Percentiles rank a stretch among this genome's conserved stretches.
phyloP scores from a whole-genome alignment of 2,888 invertebrate species.

The Cybosia mesomella region DNA sequence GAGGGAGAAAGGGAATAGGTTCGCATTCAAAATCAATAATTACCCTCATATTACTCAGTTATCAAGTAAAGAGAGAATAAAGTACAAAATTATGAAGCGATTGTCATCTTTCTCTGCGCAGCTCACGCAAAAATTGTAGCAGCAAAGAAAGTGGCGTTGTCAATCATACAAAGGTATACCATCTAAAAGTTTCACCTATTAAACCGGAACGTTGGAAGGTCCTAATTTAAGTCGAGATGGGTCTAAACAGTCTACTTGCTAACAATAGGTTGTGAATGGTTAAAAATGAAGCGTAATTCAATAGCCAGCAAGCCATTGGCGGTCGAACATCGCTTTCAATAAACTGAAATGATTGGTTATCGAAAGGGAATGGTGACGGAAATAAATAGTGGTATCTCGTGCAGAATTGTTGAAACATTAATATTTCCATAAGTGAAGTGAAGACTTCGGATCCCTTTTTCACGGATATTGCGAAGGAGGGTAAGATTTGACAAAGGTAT shows the following conservation, averaged over 20 bases:
- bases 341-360: constrained; percentile 44
- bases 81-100: constrained; percentile 24
- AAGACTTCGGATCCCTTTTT: not conserved
- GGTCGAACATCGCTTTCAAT: constrained; percentile 28
- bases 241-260: constrained; percentile 54
- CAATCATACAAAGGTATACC: constrained; percentile 51
- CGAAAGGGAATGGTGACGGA: constrained; percentile 38
- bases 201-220: constrained; percentile 51
- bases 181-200: constrained; percentile 60
- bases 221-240: constrained; percentile 74
- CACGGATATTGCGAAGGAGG: not conserved
- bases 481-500: not conserved
- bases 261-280: constrained; percentile 64
- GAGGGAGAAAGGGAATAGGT: constrained; percentile 25
- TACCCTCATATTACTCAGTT: constrained; percentile 20
- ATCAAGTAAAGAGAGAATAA: constrained; percentile 31
- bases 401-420: constrained; percentile 46
- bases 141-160: constrained; percentile 63
- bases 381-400: constrained; percentile 37
- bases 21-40: constrained; percentile 25
- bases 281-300: constrained; percentile 73
- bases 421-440: constrained; percentile 18
- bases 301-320: constrained; percentile 42
- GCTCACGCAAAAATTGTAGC: constrained; percentile 52
- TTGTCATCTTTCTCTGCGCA: constrained; percentile 28